phyloP scores from a whole-genome alignment of 2,113 vertebrate species.

The Beaufortia kweichowensis region DNA sequence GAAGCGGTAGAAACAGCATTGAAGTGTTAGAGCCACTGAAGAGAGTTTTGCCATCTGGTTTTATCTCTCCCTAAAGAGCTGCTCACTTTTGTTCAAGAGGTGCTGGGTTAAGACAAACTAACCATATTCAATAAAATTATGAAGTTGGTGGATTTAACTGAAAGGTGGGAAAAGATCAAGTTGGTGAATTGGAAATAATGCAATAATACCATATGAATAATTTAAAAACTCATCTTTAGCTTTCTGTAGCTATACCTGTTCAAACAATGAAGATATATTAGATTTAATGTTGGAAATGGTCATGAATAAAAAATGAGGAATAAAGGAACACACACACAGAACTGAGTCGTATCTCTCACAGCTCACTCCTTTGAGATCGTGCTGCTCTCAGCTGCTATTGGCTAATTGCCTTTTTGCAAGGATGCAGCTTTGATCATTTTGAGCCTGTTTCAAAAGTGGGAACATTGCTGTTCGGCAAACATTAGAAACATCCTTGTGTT shows the following conservation, averaged over 20 bases:
- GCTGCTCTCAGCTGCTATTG: background rate
- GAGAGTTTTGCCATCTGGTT: background rate
- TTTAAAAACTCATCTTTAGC: background rate
- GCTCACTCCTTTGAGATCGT: background rate
- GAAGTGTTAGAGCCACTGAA: background rate
- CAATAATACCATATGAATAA: background rate
- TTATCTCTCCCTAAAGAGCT: background rate
- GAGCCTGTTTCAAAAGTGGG: background rate
- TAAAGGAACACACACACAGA: background rate
- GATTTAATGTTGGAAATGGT: background rate
- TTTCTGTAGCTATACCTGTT: background rate
- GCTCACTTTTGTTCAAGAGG: conserved; percentile 7
- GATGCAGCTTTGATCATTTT: conserved; percentile 29
- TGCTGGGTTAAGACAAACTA: background rate
- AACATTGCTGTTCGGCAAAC: background rate
- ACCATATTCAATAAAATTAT: background rate
- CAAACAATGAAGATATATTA: background rate
- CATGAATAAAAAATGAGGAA: background rate
- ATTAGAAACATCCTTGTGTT: conserved; percentile 4
- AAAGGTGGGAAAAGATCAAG: background rate
- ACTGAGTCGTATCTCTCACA: background rate
- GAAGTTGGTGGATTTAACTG: background rate
- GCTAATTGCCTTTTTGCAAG: conserved; percentile 15
- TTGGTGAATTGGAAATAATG: background rate
- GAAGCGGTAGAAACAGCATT: background rate